A percentile compares a stretch with the other conserved stretches of the same genome.
These are phyloP conservation scores for Cinara cedri DNA, from an alignment of 2,888 invertebrate species.

Conservation along the genomic window DNA sequence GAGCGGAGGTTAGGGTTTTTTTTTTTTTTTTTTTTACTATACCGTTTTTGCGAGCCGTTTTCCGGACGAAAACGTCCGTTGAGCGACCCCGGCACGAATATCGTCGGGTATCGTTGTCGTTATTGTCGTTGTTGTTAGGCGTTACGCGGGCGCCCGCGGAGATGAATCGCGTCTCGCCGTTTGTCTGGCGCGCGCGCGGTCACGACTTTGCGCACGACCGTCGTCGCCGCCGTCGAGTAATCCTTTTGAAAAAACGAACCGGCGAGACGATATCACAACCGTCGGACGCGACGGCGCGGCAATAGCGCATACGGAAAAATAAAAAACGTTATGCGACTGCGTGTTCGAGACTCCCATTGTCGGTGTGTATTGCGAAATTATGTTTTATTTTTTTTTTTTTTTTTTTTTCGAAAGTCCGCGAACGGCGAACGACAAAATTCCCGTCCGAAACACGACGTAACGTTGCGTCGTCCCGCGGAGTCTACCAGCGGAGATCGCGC, in stretches of 20 bases:
- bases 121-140: too few relatives aligned
- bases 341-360: too few relatives aligned
- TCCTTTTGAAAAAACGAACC: too few relatives aligned
- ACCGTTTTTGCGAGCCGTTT: slow-evolving; percentile 37
- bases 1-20: too few relatives aligned
- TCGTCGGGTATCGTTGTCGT: too few relatives aligned
- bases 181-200: slow-evolving; percentile 8
- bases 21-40: slow-evolving; percentile 8
- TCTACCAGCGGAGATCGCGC: background rate
- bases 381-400: too few relatives aligned
- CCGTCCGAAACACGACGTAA: background rate
- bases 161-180: slow-evolving; percentile 8
- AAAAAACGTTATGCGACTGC: too few relatives aligned
- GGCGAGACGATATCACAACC: too few relatives aligned
- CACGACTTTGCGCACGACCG: slow-evolving; percentile 51
- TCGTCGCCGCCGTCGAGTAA: background rate
- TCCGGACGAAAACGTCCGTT: slow-evolving; percentile 28
- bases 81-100: background rate
- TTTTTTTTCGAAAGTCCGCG: too few relatives aligned
- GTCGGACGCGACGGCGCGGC: too few relatives aligned
- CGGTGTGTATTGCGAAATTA: too few relatives aligned
- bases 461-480: background rate
- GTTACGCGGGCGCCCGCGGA: background rate
- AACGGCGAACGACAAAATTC: background rate
- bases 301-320: too few relatives aligned